Percentiles rank a stretch among this genome's conserved stretches.
Conservation (phyloP, 2,888 invertebrate species). For the Achlya flavicornis region DNA sequence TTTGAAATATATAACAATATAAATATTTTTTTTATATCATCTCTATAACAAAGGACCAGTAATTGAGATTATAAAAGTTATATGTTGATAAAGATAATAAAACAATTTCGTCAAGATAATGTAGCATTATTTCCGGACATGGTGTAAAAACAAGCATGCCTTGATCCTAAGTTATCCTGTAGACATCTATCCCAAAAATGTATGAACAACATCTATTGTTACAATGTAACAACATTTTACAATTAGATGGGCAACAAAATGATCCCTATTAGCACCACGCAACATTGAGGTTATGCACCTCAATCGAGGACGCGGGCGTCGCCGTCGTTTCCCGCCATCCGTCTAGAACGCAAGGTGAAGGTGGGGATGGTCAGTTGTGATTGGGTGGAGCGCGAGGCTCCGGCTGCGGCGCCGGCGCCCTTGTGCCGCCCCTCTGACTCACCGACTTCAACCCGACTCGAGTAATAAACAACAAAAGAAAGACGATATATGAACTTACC, state of each 20-base stretch:
- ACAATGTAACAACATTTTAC: background rate
- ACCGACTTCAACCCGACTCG: conserved; percentile 11
- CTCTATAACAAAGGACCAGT: too few species aligned
- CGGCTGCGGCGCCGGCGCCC: background rate
- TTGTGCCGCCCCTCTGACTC: conserved; percentile 12
- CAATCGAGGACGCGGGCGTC: background rate
- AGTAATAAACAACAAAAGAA: conserved; percentile 44
- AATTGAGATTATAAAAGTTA: too few species aligned
- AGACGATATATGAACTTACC: conserved; percentile 31
- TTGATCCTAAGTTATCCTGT: too few species aligned
- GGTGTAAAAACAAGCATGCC: too few species aligned
- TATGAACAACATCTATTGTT: background rate
- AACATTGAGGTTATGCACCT: conserved; percentile 4
- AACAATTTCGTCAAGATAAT: background rate
- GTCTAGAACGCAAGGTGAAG: background rate
- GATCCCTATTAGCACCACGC: conserved; percentile 5
- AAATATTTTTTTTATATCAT: too few species aligned
- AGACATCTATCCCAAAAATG: background rate
- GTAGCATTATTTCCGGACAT: background rate
- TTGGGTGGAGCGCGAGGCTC: background rate
- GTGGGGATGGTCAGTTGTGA: background rate
- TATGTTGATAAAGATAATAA: background rate
- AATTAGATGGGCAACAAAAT: background rate
- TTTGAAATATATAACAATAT: too few species aligned
- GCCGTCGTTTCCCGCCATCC: background rate